Evolutionary conservation across 2,113 vertebrate species (phyloP).

Genomic region (Dipodomys spectabilis): DNA sequence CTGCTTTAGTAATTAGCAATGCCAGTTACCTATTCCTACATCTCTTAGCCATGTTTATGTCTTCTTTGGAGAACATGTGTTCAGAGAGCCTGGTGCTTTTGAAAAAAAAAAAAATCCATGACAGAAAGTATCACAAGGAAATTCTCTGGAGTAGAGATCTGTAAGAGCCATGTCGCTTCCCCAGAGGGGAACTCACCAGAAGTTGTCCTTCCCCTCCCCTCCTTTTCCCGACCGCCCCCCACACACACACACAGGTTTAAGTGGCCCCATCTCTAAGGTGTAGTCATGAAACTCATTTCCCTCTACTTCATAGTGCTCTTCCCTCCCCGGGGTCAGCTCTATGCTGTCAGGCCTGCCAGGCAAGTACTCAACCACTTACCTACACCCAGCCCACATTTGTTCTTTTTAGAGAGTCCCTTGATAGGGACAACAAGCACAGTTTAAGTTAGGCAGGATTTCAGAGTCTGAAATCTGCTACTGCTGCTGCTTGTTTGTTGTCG

Average conservation of each 20-base stretch:
- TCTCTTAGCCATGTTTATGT: neutral
- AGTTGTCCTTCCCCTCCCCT: neutral
- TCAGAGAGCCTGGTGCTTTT: neutral
- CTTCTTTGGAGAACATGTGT: neutral
- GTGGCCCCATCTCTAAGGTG: neutral
- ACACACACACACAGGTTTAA: neutral
- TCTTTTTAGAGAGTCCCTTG: constrained; percentile 11
- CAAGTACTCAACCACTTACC: neutral
- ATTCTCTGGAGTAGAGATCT: constrained; percentile 2
- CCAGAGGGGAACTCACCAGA: constrained; percentile 12
- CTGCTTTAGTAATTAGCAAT: neutral
- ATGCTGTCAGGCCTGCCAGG: neutral
- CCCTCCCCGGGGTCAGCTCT: neutral
- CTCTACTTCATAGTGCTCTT: neutral
- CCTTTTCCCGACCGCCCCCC: neutral
- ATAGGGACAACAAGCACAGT: neutral
- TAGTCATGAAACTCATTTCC: neutral
- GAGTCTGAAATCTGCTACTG: neutral
- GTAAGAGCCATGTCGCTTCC: neutral
- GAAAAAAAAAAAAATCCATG: neutral
- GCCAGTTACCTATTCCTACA: neutral
- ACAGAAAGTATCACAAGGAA: neutral
- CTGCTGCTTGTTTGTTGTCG: too few species aligned
- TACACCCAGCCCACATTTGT: neutral
- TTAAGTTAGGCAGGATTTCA: constrained; percentile 48